Percentiles rank a stretch among this genome's conserved stretches.
Conservation (phyloP, 2,113 vertebrate genomes). For the Zosterops hypoxanthus region DNA sequence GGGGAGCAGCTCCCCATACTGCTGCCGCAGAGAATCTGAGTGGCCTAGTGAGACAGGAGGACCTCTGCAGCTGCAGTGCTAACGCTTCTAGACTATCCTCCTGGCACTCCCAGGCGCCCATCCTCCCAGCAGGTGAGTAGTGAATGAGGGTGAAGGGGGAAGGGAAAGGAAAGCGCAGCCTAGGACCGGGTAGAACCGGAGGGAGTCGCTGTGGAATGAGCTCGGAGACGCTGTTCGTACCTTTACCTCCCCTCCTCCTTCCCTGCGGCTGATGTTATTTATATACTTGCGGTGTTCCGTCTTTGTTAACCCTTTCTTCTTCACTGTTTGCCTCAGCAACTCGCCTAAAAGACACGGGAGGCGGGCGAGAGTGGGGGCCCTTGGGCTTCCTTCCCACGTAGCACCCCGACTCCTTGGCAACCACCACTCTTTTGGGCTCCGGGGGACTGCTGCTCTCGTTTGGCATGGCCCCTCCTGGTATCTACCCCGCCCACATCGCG, state of each 20-base stretch:
- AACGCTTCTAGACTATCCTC: background rate
- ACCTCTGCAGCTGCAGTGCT: constrained; percentile 25
- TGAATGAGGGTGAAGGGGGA: background rate
- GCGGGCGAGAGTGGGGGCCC: background rate
- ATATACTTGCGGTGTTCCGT: background rate
- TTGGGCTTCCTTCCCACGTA: background rate
- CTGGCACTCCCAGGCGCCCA: background rate
- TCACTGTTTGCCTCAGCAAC: background rate
- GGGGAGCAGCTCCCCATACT: background rate
- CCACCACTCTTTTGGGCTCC: background rate
- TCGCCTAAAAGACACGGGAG: background rate
- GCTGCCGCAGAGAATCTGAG: background rate
- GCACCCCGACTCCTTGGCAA: background rate
- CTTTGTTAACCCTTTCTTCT: background rate
- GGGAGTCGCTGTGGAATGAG: constrained; percentile 25
- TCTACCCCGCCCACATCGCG: background rate
- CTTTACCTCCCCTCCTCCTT: background rate
- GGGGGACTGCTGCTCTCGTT: background rate
- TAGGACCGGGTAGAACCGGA: constrained; percentile 9
- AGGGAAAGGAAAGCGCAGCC: background rate
- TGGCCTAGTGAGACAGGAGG: constrained; percentile 54
- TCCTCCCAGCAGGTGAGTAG: background rate
- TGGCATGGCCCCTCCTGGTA: background rate
- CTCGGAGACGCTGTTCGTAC: background rate
- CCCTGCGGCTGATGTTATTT: background rate